A percentile compares a stretch with the other conserved stretches of the same genome.
phyloP scores from a whole-genome alignment of 2,113 vertebrate genomes.

The Amazona vittata region DNA sequence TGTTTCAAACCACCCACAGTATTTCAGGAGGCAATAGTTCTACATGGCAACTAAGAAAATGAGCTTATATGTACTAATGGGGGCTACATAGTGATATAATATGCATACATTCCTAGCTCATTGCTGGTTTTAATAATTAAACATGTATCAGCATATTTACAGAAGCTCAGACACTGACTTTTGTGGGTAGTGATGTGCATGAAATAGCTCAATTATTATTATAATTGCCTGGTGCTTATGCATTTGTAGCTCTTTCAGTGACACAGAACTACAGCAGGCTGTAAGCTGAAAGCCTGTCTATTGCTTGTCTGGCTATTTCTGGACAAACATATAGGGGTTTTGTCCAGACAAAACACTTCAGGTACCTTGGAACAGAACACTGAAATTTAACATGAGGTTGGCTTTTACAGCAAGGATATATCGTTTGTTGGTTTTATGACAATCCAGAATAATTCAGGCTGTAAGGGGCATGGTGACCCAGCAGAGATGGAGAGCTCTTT shows the following conservation, averaged over 20 bases:
- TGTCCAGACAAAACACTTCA: background rate
- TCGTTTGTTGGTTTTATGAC: background rate
- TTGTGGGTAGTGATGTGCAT: background rate
- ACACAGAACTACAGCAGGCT: background rate
- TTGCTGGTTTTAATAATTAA: background rate
- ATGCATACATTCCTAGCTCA: background rate
- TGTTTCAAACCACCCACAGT: constrained; percentile 1
- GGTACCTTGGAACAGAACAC: background rate
- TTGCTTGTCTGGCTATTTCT: background rate
- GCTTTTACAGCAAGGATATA: background rate
- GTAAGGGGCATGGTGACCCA: background rate
- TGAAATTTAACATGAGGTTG: background rate
- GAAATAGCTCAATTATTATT: background rate
- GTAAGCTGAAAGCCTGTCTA: background rate
- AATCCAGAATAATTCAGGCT: background rate
- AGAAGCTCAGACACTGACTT: background rate
- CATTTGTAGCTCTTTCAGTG: background rate
- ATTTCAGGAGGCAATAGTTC: background rate
- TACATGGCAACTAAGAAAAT: background rate
- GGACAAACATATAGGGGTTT: background rate
- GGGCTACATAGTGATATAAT: background rate
- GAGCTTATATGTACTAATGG: background rate
- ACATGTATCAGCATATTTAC: background rate
- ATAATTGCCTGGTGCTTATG: background rate
- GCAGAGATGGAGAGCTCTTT: background rate